These are phyloP conservation scores for Drosophila picticornis DNA, from an alignment of 2,888 invertebrate species.

Conservation along the genomic window DNA sequence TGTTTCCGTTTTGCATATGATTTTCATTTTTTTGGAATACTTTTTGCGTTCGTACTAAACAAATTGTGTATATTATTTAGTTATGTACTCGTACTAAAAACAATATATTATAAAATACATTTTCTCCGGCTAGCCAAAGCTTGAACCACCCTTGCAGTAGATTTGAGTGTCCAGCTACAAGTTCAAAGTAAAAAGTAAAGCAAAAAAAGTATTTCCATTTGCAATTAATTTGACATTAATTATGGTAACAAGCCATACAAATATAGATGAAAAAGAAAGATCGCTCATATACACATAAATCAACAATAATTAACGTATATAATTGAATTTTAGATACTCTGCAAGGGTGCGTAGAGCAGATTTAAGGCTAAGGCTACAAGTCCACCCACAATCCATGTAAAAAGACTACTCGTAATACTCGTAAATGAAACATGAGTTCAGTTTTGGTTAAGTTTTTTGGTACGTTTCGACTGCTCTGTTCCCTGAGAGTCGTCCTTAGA, in stretches of 20 bases:
- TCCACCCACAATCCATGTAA: conserved; percentile 43
- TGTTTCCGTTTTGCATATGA: conserved; percentile 30
- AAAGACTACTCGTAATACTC: conserved; percentile 31
- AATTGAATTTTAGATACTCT: not conserved
- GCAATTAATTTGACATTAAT: not conserved
- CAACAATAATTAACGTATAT: not conserved
- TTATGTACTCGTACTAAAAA: conserved; percentile 60
- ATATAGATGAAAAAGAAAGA: not conserved
- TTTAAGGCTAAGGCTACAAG: conserved; percentile 3
- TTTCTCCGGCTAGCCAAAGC: conserved; percentile 13
- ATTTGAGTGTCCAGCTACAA: not conserved
- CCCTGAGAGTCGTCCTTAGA: conserved; percentile 31
- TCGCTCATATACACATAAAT: not conserved
- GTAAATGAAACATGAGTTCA: conserved; percentile 32
- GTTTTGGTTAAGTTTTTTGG: conserved; percentile 39
- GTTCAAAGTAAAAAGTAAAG: not conserved
- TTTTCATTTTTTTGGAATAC: conserved; percentile 18
- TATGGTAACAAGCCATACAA: not conserved
- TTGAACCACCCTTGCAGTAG: conserved; percentile 24
- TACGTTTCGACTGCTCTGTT: conserved; percentile 8
- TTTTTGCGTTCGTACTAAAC: conserved; percentile 55
- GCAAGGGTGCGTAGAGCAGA: conserved; percentile 19
- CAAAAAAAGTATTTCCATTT: not conserved
- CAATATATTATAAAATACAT: conserved; percentile 11
- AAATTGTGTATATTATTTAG: conserved; percentile 55